Evolutionary conservation across 2,888 invertebrate species (phyloP).

Genomic region (Drosophila fungiperda): DNA sequence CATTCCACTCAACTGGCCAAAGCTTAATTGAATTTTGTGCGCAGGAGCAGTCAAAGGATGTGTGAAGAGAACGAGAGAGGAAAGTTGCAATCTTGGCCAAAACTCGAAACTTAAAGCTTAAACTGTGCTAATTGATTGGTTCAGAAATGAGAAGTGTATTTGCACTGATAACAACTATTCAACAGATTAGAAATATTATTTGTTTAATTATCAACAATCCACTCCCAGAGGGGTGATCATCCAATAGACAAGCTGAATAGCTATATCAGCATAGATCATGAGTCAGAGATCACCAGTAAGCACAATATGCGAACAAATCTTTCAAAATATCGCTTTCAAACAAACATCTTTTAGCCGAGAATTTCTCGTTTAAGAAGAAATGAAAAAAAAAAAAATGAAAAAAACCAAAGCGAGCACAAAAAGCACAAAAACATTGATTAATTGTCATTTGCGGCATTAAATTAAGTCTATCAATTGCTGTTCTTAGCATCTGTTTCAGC

Average conservation of each 20-base stretch:
- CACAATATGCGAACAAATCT: background rate
- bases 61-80: slow-evolving; percentile 8
- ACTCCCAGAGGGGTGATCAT: background rate
- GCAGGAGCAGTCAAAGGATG: slow-evolving; percentile 63
- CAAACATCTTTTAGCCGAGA: slow-evolving; percentile 23
- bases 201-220: background rate
- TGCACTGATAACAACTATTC: slow-evolving; percentile 6
- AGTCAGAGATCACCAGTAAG: background rate
- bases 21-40: slow-evolving; percentile 69
- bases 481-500: slow-evolving; percentile 2
- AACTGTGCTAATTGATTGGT: slow-evolving; percentile 14
- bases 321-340: slow-evolving; percentile 5
- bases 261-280: slow-evolving; percentile 16
- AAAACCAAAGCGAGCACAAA: slow-evolving; percentile 1
- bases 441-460: background rate
- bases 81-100: background rate
- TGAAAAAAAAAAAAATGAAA: background rate
- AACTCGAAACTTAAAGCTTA: slow-evolving; percentile 47
- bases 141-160: background rate
- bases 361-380: slow-evolving; percentile 42
- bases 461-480: slow-evolving; percentile 25
- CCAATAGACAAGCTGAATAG: too few relatives aligned
- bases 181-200: background rate
- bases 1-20: slow-evolving; percentile 19
- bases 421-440: too few relatives aligned